Evolutionary conservation across 2,888 invertebrate species (phyloP), one percentile per base, ranked within the genome.

Genomic region (Spicauda simplicius): DNA sequence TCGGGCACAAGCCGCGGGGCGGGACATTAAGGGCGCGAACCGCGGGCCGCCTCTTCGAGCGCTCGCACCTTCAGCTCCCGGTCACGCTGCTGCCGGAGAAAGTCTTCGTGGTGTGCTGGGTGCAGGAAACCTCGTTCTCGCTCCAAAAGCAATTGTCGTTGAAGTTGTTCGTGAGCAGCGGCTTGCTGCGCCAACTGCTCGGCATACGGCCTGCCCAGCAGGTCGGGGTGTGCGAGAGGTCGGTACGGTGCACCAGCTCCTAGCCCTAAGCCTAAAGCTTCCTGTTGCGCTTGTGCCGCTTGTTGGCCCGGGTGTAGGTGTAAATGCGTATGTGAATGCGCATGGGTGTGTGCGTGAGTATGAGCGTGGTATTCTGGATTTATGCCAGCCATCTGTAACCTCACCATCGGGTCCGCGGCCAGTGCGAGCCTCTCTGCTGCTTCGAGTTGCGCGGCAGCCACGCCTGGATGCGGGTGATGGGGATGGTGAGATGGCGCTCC

Each of bases 361-460:
- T 98, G 98, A 82, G 97, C 97, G 92, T 98, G 98, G 93, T 97
- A 97, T 93, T 97, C 97, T 60, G 96, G 96, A 78, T 95, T 96
- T 80, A 97, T 96, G 85, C 97, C 97, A 78, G 97, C 97, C 97
- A 98, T 97, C 94, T 98, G 98, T 85, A 98, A 93, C 77, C 98
- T 96, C 90, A 96, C 97, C 97, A 98, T 97, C 72, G 98, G 98
- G 92, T 98, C 98, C 74, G 97, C 97, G 71, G 98, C 97, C 79
- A 97, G 93, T 71, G 97, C 97, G 74, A 97, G 91, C 76, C 97
- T 93, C 88, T 97, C 97, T 77, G 97, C 96, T 77, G 95, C 95
- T 78, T 96, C 96, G 69, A 96, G 88, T 85, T 96, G 96, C 69
- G 96, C 95, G 25, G 93, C 93, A 54, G 93, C 93, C 55, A 90